Evolutionary conservation across 35 echinoderm and acorn worm species (phyloP).

Genomic region (Eucidaris tribuloides): DNA sequence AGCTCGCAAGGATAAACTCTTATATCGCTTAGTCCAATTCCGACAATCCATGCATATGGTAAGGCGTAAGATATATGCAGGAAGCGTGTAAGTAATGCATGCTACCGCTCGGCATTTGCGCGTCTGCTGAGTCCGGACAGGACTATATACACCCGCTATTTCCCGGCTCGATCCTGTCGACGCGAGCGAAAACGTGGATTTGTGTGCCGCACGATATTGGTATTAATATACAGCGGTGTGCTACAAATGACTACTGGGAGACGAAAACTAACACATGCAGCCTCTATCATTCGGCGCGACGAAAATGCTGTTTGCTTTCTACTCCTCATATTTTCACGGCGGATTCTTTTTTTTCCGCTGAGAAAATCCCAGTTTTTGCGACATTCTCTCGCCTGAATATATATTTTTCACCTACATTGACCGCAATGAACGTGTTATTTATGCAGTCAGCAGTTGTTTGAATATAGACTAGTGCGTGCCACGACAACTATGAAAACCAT

Average conservation of each 20-base stretch:
- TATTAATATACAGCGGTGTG: not conserved
- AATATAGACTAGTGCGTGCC: not conserved
- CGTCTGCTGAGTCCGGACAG: no score
- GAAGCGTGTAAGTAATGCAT: not conserved
- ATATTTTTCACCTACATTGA: not conserved
- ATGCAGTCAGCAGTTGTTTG: not conserved
- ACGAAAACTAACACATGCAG: no score
- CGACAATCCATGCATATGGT: no score
- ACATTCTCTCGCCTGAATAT: constrained; percentile 26
- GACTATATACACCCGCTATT: not conserved
- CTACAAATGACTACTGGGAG: no score
- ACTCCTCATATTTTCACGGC: not conserved
- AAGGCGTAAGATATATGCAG: no score
- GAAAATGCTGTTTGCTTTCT: not conserved
- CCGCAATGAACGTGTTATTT: not conserved
- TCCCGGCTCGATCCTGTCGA: not conserved
- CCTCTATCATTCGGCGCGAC: constrained; percentile 7
- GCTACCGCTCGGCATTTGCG: not conserved
- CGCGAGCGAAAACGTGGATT: not conserved
- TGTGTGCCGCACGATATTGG: not conserved
- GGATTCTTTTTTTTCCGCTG: no score
- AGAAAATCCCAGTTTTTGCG: constrained; percentile 20
- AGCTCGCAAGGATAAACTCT: no score
- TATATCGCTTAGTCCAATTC: no score
- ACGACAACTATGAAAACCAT: not conserved